Base-by-base conservation (phyloP, 2,888 invertebrate genomes). In the Chalcis sispes region DNA sequence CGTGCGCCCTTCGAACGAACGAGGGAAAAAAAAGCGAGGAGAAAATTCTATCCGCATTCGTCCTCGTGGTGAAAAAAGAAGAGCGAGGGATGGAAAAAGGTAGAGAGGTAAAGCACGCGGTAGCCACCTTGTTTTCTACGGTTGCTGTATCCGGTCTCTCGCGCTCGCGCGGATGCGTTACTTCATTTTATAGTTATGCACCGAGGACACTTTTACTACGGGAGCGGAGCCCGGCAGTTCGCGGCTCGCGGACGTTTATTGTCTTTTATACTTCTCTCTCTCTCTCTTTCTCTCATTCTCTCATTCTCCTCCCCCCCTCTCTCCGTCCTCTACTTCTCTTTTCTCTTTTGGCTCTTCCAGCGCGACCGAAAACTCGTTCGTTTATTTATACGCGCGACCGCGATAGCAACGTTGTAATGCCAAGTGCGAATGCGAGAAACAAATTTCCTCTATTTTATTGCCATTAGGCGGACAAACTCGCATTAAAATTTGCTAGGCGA, bases 161-260 rank as follows among this genome's bases (percentile, higher is more conserved):
- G n/a, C n/a, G n/a, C n/a, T n/a, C 54, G 54, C 67, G 56, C 62
- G 67, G 80, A 46, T 61, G 56, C 62, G 67, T 80, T 84, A 81
- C 82, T 83, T 85, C 84, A 83, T 85, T 86, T 86, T 85, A 86
- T 82, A 85, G 85, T 84, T 85, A 85, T 84, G 84, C 85, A 83
- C 81, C 83, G 85, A 83, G 82, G 86, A 85, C 83, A 83, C 85
- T 85, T 86, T 85, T 85, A 86, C 82, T 84, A 81, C 81, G 27
- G n/a, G n/a, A n/a, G n/a, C n/a, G n/a, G n/a, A n/a, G n/a, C n/a
- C n/a, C 81, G 54, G 79, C 80, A 78, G 81, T 80, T 81, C 81
- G 80, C 81, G 79, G 56, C 7, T 50, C 80, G 71, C 79, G 64
- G 72, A 81, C 82, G 82, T 86, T 86, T 86, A 85, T 85, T 82